phyloP scores from a whole-genome alignment of 2,797 vertebrate species.

The Thamnophis elegans region DNA sequence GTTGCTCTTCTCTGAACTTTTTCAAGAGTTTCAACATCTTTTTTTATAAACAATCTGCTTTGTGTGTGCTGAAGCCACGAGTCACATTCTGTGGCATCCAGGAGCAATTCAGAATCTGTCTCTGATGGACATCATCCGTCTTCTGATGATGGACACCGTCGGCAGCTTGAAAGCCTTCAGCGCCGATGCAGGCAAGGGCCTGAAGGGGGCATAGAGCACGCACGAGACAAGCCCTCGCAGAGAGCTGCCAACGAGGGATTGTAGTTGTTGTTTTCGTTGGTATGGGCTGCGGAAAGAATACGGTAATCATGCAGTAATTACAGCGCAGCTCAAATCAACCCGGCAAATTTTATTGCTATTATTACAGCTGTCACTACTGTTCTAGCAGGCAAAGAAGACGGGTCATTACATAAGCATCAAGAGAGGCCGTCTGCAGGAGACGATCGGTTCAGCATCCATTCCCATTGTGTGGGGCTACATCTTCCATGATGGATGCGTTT shows the following conservation, averaged over 20 bases:
- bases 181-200: too few species aligned
- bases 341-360: constrained; percentile 53
- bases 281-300: constrained; percentile 54
- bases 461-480: neutral
- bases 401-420: constrained; percentile 2
- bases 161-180: too few species aligned
- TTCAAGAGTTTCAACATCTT: too few species aligned
- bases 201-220: constrained; percentile 23
- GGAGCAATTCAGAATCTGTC: neutral
- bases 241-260: constrained; percentile 35
- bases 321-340: constrained; percentile 53
- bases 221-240: constrained; percentile 21
- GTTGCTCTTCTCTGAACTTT: too few species aligned
- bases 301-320: constrained; percentile 64
- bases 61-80: neutral
- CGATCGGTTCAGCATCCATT: too few species aligned
- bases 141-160: too few species aligned
- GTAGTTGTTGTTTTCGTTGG: neutral
- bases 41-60: neutral
- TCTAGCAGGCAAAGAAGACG: constrained; percentile 21
- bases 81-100: accelerated
- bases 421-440: neutral
- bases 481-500: neutral
- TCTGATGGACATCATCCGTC: neutral
- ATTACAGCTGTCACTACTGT: constrained; percentile 45